Conservation (phyloP, 2,113 vertebrate species). For the Psophia crepitans region DNA sequence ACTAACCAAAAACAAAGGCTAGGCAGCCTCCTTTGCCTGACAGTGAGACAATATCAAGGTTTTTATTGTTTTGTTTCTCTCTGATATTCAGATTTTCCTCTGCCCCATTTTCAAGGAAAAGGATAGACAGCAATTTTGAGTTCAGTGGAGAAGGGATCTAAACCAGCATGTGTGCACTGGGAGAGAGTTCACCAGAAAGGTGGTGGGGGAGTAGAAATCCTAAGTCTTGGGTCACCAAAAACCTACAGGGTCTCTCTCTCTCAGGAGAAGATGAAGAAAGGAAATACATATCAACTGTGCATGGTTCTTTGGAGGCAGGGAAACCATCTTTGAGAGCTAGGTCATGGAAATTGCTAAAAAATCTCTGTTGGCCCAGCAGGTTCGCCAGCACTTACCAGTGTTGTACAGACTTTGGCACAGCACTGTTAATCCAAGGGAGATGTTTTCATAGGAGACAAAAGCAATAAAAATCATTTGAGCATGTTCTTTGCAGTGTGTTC, state of each 20-base stretch:
- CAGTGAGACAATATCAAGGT: not conserved
- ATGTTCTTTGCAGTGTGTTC: not conserved
- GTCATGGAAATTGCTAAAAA: not conserved
- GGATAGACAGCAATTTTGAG: not conserved
- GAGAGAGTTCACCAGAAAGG: not conserved
- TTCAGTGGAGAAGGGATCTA: not conserved
- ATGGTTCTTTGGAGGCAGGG: not conserved
- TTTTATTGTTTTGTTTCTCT: not conserved
- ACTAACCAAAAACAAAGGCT: not conserved
- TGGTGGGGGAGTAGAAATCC: rapidly evolving
- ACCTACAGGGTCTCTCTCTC: not conserved
- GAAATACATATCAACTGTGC: not conserved
- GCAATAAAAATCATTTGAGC: not conserved
- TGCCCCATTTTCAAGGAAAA: not conserved
- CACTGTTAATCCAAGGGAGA: not conserved
- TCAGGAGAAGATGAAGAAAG: not conserved
- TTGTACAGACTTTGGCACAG: not conserved
- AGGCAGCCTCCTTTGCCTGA: not conserved
- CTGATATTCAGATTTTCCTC: not conserved
- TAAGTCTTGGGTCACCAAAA: not conserved
- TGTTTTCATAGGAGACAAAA: not conserved
- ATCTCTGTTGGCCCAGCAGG: not conserved
- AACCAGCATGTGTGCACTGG: not conserved
- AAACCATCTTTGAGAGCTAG: not conserved
- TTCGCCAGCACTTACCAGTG: not conserved